Base-by-base conservation (phyloP, 1,140 invertebrate genomes). In the Drusus annulatus region DNA sequence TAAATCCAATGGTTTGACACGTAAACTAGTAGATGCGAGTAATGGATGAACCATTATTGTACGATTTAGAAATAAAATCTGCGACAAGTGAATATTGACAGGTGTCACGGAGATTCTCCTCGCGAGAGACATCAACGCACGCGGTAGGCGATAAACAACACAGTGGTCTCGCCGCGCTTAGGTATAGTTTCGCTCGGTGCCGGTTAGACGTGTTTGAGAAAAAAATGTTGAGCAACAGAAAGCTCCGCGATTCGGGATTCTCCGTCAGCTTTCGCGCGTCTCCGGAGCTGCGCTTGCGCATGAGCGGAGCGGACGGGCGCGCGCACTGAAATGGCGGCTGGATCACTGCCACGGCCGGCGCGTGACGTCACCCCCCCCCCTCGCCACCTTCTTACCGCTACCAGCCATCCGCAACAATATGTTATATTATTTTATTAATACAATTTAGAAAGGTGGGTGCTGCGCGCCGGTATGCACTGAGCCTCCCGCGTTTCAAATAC, bases 311-410 rank as follows among this genome's bases (percentile, higher is more conserved):
- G 54, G 62, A 45, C 80, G 77, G 52, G 28, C 71, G 52, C 69
- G 76, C 78, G 75, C 81, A 79, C 75, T 68, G 58, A 56, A 81
- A 71, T 76, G 77, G 52, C 76, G 80, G 51, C 71, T 75, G 28
- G 69, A 68, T 58, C 69, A 79, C 76, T 78, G 80, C 58, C 80
- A 76, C 45, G 52, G 76, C 50, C 78, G 69, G 56, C 52, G 25
- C 51, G 71, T 77, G 73, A 76, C 78, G 71, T 74, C 31, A 74
- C 81, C 17, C 76, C 74, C 77, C 65, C 10, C 45, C 56, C 7
- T 28, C 21, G 5, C 25, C 25, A 5, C 62, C 63, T n/a, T 10
- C 31, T 13, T 2, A 31, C 17, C 10, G 7, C 28, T 28, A 28
- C 62, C 15, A 0, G 54, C n/a, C 54, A 19, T n/a, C n/a, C 5